These are phyloP conservation scores for Synanthedon tipuliformis DNA, from an alignment of 2,888 invertebrate genomes.

Conservation along the genomic window DNA sequence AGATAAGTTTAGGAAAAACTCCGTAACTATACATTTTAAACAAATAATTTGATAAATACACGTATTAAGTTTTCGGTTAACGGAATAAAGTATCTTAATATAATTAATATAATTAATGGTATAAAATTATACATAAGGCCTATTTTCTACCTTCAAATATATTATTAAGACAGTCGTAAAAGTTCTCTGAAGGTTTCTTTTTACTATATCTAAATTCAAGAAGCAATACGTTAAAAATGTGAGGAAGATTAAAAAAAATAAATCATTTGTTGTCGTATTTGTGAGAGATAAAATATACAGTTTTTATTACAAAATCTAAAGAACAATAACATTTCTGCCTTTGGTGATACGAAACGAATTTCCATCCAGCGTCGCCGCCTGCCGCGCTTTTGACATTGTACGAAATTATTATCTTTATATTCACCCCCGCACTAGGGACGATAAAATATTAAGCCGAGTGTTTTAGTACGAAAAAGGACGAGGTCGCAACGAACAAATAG, in stretches of 20 bases:
- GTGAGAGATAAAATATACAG: neutral
- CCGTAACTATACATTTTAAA: too few species aligned
- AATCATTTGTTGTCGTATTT: neutral
- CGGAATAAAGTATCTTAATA: too few species aligned
- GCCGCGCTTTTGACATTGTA: constrained; percentile 6
- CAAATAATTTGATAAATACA: too few species aligned
- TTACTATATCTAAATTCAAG: too few species aligned
- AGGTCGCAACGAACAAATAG: constrained; percentile 9
- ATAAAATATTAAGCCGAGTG: constrained; percentile 10
- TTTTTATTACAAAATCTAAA: neutral
- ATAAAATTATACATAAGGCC: too few species aligned
- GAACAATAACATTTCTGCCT: neutral
- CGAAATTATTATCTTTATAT: constrained; percentile 13
- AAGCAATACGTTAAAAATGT: too few species aligned
- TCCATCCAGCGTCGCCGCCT: constrained; percentile 2
- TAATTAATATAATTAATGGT: too few species aligned
- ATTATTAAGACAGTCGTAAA: too few species aligned
- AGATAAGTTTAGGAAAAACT: too few species aligned
- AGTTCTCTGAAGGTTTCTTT: too few species aligned
- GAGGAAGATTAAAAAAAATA: neutral
- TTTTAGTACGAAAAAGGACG: constrained; percentile 5
- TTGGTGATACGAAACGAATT: neutral
- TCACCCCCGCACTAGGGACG: constrained; percentile 4
- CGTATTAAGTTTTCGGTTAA: too few species aligned
- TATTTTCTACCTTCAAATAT: too few species aligned